These are phyloP conservation scores for Ataeniobius toweri DNA, from an alignment of 2,797 vertebrate genomes.

Conservation along the genomic window DNA sequence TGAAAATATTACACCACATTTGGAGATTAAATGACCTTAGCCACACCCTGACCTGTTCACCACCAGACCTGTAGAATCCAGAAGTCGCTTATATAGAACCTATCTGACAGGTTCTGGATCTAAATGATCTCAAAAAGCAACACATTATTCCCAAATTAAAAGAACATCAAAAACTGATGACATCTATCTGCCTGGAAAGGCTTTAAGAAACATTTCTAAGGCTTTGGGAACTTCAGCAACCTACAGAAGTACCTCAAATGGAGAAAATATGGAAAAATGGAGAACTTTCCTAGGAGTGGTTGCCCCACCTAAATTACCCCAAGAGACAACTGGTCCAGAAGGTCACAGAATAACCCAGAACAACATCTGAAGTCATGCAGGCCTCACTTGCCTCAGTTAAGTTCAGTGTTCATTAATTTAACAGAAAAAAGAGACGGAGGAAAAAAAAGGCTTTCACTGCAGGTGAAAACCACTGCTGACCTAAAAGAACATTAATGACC, in stretches of 20 bases:
- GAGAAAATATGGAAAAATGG: too few relatives aligned
- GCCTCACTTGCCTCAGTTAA: too few relatives aligned
- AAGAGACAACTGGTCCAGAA: too few relatives aligned
- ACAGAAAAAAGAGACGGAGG: too few relatives aligned
- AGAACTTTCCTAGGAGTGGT: too few relatives aligned
- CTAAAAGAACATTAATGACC: background rate
- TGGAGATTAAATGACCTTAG: background rate
- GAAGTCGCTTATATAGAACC: background rate
- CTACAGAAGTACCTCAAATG: too few relatives aligned
- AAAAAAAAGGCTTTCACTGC: too few relatives aligned
- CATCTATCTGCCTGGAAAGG: background rate
- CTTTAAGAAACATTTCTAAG: background rate
- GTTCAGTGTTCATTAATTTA: too few relatives aligned
- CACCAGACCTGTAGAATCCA: background rate
- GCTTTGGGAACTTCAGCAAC: background rate
- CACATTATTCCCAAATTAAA: background rate
- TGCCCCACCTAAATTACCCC: too few relatives aligned
- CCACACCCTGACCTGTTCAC: background rate
- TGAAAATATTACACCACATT: too few relatives aligned
- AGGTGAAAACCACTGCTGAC: background rate
- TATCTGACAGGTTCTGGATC: background rate
- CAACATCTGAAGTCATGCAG: too few relatives aligned
- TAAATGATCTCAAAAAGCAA: background rate
- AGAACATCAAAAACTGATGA: background rate
- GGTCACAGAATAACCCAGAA: too few relatives aligned